Conservation (phyloP, 2,888 invertebrate species). For the Malacosoma neustria region DNA sequence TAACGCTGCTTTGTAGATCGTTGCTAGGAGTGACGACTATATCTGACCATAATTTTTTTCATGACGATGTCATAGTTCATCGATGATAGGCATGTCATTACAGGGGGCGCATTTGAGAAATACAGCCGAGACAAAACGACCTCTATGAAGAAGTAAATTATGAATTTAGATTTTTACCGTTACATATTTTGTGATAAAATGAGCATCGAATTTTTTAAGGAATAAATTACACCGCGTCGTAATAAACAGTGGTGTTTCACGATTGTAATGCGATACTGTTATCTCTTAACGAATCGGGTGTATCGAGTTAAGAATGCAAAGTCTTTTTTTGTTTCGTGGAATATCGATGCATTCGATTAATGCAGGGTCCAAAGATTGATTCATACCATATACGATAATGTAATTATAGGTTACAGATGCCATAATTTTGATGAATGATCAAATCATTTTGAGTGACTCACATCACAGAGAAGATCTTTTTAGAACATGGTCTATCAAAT, state of each 20-base stretch:
- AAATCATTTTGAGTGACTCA: no score
- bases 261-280: neutral
- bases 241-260: neutral
- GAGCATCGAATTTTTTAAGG: neutral
- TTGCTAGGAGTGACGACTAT: no score
- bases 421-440: neutral
- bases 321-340: neutral
- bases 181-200: neutral
- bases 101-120: no score
- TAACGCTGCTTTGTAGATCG: no score
- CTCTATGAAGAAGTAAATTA: no score
- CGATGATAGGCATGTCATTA: no score
- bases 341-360: neutral
- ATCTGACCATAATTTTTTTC: no score
- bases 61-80: no score
- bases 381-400: neutral
- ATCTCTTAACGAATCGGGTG: neutral
- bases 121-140: no score
- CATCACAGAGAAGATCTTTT: no score
- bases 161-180: no score
- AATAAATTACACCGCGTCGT: neutral
- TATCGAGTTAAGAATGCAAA: neutral
- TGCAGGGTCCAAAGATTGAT: neutral
- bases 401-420: neutral
- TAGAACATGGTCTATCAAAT: no score